Conservation (phyloP, 2,888 invertebrate species). For the Harpalus rufipes region DNA sequence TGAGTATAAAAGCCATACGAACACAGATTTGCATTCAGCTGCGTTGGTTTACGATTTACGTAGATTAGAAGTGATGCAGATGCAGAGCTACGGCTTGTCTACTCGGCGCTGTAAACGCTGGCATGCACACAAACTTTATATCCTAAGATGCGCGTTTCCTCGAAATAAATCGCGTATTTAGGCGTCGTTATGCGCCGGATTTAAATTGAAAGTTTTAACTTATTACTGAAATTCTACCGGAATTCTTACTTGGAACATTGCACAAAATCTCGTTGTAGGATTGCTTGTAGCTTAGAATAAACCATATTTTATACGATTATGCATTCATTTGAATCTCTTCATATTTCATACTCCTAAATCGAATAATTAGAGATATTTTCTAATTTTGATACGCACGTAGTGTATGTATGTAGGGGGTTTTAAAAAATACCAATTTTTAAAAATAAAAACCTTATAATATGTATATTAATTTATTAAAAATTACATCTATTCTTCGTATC, state of each 20-base stretch:
- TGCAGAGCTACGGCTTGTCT: not conserved
- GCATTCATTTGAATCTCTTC: too few relatives aligned
- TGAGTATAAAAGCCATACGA: not conserved
- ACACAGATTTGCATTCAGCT: slow-evolving; percentile 32
- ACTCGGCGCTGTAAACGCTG: not conserved
- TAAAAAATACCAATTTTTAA: too few relatives aligned
- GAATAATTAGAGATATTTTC: too few relatives aligned
- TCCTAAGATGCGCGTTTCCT: slow-evolving; percentile 38
- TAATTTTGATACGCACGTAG: too few relatives aligned
- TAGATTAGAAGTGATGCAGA: slow-evolving; percentile 42
- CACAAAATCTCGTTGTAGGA: not conserved
- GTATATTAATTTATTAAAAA: too few relatives aligned
- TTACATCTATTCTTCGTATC: too few relatives aligned
- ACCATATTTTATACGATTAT: not conserved
- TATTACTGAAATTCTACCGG: slow-evolving; percentile 28
- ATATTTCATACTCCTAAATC: too few relatives aligned
- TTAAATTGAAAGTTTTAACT: slow-evolving; percentile 52
- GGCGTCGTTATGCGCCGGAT: slow-evolving; percentile 25
- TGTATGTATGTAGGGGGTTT: too few relatives aligned
- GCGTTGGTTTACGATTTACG: slow-evolving; percentile 44
- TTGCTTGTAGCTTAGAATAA: not conserved
- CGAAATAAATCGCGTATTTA: slow-evolving; percentile 51
- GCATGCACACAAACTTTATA: slow-evolving; percentile 55
- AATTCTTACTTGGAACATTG: slow-evolving; percentile 4
- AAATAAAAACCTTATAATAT: too few relatives aligned